These are phyloP conservation scores for Craterocephalus amniculus DNA, from an alignment of 2,797 vertebrate genomes.

Conservation along the genomic window DNA sequence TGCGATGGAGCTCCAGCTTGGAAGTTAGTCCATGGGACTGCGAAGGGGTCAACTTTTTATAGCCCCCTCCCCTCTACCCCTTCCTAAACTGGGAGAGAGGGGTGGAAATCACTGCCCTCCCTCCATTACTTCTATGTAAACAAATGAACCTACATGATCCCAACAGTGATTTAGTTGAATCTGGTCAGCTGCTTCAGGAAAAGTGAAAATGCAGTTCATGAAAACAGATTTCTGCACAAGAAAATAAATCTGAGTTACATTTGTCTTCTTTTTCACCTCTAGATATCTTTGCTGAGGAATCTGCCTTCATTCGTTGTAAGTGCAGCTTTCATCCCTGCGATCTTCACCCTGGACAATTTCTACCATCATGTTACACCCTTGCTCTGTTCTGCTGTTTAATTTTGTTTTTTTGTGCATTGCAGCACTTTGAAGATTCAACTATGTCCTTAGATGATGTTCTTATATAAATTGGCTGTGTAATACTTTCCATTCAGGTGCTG, in stretches of 20 bases:
- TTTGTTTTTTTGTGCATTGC: slow-evolving; percentile 57
- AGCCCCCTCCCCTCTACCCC: slow-evolving; percentile 73
- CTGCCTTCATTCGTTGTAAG: slow-evolving; percentile 45
- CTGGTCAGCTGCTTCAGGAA: slow-evolving; percentile 26
- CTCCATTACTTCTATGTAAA: slow-evolving; percentile 67
- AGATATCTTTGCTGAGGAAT: slow-evolving; percentile 61
- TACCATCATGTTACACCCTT: slow-evolving; percentile 30
- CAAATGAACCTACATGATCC: slow-evolving; percentile 54
- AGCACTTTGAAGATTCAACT: slow-evolving; percentile 68
- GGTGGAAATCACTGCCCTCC: slow-evolving; percentile 56
- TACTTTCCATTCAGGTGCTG: slow-evolving; percentile 67
- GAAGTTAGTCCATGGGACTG: slow-evolving; percentile 71
- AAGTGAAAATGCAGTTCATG: neutral
- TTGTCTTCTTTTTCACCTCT: slow-evolving; percentile 42
- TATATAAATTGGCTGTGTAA: slow-evolving; percentile 61
- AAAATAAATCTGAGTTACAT: neutral
- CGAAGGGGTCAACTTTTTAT: slow-evolving; percentile 85
- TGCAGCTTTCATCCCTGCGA: slow-evolving; percentile 47
- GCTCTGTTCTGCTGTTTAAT: slow-evolving; percentile 42
- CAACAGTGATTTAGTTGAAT: slow-evolving; percentile 28
- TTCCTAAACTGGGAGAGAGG: slow-evolving; percentile 68
- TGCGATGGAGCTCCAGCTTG: slow-evolving; percentile 73
- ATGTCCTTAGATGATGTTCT: slow-evolving; percentile 39
- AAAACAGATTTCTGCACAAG: neutral
- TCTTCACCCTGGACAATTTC: slow-evolving; percentile 46